These are phyloP conservation scores for Sarcophaga rosellei DNA, from an alignment of 2,888 invertebrate species.

Conservation along the genomic window DNA sequence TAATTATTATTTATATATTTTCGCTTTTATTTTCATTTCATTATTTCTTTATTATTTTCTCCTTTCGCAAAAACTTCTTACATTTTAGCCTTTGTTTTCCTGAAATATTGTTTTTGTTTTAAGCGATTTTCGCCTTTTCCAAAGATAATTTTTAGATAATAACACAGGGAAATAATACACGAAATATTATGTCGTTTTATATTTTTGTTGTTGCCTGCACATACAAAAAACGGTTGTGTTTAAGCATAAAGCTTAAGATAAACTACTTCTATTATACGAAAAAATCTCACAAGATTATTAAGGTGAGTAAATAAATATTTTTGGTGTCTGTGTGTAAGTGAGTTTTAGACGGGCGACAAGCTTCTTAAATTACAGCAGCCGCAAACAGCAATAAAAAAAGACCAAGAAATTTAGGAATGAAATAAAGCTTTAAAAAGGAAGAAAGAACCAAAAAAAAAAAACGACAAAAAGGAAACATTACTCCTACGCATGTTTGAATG, in stretches of 20 bases:
- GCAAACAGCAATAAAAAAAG: constrained; percentile 12
- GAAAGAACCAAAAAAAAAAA: neutral
- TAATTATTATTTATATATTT: neutral
- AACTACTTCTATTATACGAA: constrained; percentile 56
- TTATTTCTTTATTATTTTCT: neutral
- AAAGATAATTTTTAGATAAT: constrained; percentile 51
- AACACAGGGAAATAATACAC: constrained; percentile 36
- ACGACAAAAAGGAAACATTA: constrained; percentile 1
- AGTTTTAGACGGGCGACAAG: constrained; percentile 3
- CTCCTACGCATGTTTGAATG: constrained; percentile 67
- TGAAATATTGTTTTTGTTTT: neutral
- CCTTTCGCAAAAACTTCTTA: neutral
- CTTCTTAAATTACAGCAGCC: constrained; percentile 39
- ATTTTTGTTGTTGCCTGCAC: constrained; percentile 14
- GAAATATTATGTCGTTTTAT: constrained; percentile 19
- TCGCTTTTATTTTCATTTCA: neutral
- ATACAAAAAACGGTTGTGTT: constrained; percentile 59
- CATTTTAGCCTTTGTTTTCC: neutral
- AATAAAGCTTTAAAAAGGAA: constrained; percentile 32
- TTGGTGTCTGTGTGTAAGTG: neutral
- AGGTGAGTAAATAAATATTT: constrained; percentile 56
- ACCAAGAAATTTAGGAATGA: neutral
- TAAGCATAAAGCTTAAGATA: constrained; percentile 66
- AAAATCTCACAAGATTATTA: constrained; percentile 51
- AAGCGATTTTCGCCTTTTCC: constrained; percentile 31